phyloP scores from a whole-genome alignment of 1,140 invertebrate genomes.

The Habropoda laboriosa region DNA sequence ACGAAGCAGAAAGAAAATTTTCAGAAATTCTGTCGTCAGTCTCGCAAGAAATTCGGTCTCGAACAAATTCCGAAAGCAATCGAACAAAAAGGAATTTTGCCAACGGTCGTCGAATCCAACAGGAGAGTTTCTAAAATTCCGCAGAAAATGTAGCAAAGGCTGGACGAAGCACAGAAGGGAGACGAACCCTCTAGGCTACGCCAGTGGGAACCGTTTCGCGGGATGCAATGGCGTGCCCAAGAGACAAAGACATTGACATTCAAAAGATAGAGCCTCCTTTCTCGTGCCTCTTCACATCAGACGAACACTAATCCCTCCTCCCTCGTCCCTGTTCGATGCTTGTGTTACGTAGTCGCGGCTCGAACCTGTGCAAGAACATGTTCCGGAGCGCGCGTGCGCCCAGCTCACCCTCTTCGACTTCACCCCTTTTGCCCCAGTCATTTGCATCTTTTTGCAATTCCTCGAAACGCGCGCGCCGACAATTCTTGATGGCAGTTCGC shows the following conservation, averaged over 20 bases:
- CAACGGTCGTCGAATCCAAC: too few relatives aligned
- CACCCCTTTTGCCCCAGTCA: slow-evolving; percentile 39
- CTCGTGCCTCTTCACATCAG: slow-evolving; percentile 62
- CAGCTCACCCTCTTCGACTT: slow-evolving; percentile 36
- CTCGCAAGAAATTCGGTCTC: too few relatives aligned
- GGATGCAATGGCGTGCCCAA: slow-evolving; percentile 46
- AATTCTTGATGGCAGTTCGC: not conserved
- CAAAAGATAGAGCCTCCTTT: slow-evolving; percentile 71
- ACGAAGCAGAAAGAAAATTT: too few relatives aligned
- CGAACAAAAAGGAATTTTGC: too few relatives aligned
- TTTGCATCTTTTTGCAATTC: slow-evolving; percentile 51
- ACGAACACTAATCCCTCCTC: slow-evolving; percentile 66
- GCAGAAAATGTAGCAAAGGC: not conserved
- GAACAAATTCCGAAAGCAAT: not conserved
- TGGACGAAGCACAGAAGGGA: not conserved
- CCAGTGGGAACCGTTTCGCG: slow-evolving; percentile 40
- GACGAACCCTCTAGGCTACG: not conserved
- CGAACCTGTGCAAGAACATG: slow-evolving; percentile 35
- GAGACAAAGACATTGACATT: slow-evolving; percentile 79
- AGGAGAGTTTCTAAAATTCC: not conserved
- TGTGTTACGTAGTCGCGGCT: slow-evolving; percentile 30
- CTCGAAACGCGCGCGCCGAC: slow-evolving; percentile 18
- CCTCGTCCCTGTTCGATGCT: slow-evolving; percentile 21
- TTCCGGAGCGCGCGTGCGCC: slow-evolving; percentile 26
- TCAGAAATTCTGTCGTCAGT: too few relatives aligned